Evolutionary conservation across 2,888 invertebrate species (phyloP), one percentile per base, ranked within the genome.

Genomic region (Proisotoma minuta): DNA sequence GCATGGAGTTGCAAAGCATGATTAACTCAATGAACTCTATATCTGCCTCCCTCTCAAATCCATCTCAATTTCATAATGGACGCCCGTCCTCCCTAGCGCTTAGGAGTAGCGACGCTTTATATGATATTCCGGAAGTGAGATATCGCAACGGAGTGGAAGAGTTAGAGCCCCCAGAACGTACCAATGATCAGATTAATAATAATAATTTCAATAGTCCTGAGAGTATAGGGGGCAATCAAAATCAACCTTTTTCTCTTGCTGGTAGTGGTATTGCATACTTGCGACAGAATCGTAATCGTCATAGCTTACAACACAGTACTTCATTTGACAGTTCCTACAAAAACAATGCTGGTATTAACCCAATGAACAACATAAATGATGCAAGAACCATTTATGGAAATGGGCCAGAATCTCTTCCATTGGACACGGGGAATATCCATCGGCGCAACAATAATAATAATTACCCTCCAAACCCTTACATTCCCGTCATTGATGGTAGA

Each of bases 1-100:
- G 66, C 24, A 62, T 43, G 40, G 71, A 71, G 49, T 60, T 71
- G 43, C 62, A 71, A 63, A 68, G 66, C 58, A 68, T 71, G 68
- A 63, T 71, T 22, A 61, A 65, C 39, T 61, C 65, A 2, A 69
- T 71, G 69, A 64, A 56, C 43, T 50, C 40, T 24, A 64, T 57
- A 20, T 63, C 53, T 34, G 53, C 34, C 18, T 54, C 53, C 12
- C 23, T 54, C 28, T 54, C 53, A 3, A 54, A 39, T n/a, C 43
- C 43, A 5, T n/a, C 43, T 20, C 43, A 5, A 12, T 22, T 22
- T 50, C 39, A 50, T n/a, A 50, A 29, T 22, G 29, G 28, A 54
- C 39, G 34, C 12, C 53, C 20, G 10, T 4, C 53, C 34, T 29
- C 24, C 8, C 18, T 54, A 22, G 4, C 8, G n/a, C 23, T 22